Conservation (phyloP, 64 coral and sea anemone species). For the Pachyseris speciosa region DNA sequence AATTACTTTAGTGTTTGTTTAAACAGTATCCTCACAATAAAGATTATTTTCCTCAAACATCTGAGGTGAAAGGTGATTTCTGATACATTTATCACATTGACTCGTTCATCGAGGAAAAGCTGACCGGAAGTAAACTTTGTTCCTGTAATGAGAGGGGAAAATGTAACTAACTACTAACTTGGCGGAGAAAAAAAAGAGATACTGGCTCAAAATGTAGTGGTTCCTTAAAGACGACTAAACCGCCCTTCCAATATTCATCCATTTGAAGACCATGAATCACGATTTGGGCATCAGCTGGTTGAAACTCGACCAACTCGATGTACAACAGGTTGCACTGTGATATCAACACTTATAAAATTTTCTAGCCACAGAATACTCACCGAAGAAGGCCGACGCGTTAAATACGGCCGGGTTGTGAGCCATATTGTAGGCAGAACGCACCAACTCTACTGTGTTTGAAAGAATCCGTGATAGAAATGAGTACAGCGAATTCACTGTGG, state of each 20-base stretch:
- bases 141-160: no score
- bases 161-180: neutral
- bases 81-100: neutral
- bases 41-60: no score
- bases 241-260: neutral
- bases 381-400: constrained; percentile 9
- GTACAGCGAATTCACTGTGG: constrained; percentile 26
- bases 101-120: neutral
- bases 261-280: neutral
- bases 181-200: neutral
- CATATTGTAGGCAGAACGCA: constrained; percentile 20
- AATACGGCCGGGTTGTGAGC: constrained; percentile 2
- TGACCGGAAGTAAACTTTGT: constrained; percentile 38
- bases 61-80: neutral
- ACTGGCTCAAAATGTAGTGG: neutral
- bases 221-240: neutral
- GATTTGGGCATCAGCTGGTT: neutral
- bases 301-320: neutral
- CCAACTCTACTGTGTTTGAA: constrained; percentile 4
- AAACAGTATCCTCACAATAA: no score
- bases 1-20: no score
- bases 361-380: neutral
- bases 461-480: neutral
- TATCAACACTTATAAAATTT: neutral
- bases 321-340: neutral